phyloP scores from a whole-genome alignment of 1,140 invertebrate species.

The Chrysoperla carnea region DNA sequence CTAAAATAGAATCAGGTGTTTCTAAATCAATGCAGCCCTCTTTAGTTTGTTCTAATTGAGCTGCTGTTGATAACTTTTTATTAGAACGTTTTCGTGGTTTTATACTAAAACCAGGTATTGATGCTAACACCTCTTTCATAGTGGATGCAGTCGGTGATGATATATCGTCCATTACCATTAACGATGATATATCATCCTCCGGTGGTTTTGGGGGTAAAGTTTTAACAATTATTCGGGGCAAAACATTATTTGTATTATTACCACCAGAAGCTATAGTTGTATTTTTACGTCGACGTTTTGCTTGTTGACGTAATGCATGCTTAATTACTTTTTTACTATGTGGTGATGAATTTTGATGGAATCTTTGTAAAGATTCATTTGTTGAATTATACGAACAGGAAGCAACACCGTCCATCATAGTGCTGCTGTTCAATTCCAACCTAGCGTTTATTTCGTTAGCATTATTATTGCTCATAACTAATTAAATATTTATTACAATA shows the following conservation, averaged over 20 bases:
- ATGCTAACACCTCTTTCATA: conserved; percentile 73
- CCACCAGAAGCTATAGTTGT: conserved; percentile 46
- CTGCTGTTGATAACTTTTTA: conserved; percentile 73
- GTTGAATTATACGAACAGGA: background rate
- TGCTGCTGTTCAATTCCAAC: too few species aligned
- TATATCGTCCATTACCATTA: conserved; percentile 15
- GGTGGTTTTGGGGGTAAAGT: conserved; percentile 41
- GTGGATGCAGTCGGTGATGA: conserved; percentile 35
- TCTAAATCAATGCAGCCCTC: conserved; percentile 90
- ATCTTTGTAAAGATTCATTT: background rate
- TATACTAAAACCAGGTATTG: conserved; percentile 76
- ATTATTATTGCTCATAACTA: too few species aligned
- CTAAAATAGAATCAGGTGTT: conserved; percentile 90
- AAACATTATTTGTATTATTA: conserved; percentile 31
- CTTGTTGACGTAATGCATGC: conserved; percentile 57
- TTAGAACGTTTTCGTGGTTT: conserved; percentile 60
- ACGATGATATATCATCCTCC: conserved; percentile 24
- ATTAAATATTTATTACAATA: too few species aligned
- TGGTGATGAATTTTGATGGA: background rate
- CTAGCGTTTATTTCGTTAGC: too few species aligned
- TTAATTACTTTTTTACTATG: conserved; percentile 36
- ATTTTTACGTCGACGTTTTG: conserved; percentile 58
- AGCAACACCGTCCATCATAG: background rate
- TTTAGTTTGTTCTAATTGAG: conserved; percentile 80
- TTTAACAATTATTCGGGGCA: conserved; percentile 52